Base-by-base conservation (phyloP, 1,140 invertebrate species). In the Drosophila parabipectinata region DNA sequence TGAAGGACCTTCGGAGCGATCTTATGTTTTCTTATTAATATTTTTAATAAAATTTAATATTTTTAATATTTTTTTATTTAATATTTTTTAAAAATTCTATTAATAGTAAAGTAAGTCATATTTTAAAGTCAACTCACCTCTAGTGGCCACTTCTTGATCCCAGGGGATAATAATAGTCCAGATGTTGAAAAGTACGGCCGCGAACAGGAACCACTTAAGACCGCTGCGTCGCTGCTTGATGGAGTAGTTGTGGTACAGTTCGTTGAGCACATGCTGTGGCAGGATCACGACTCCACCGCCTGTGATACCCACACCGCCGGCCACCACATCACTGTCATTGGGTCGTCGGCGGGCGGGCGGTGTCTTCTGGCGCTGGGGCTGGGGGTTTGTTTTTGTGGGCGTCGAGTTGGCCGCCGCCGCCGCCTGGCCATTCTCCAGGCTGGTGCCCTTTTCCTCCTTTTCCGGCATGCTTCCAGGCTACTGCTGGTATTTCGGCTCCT, bases 231-330 rank as follows among this genome's bases (percentile, higher is more conserved):
- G 94, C 85, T 97, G 96, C 66, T 95, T 94, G 45, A 95, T 93
- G 44, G 95, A 95, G 85, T 97, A 97, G 39, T 94, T 94, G 66
- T 95, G 94, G 91, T 97, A 97, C 0, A 97, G 93, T 76, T 94
- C 93, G 88, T 97, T 96, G 48, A 96, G 93, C 39, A 94, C 93
- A 15, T 93, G 80, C 68, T 95, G 94, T 21, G 91, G 83, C 71
- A 94, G 92, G 45, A 85, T 77, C n/a, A 92, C 87, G 7, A 87
- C 77, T 39, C 81, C 77, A 10, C 82, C 81, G 18, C 75, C 76
- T 10, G 82, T 77, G 24, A 87, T 87, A 30, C 83, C 79, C 2
- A 82, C 75, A 1, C 84, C 84, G 0, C 79, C 83, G 8, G 84
- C 81, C 5, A 84, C 79, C 26, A 77, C 77, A 48, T 90, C 84